Conservation (phyloP, 2,888 invertebrate genomes). For the Drosophila kuntzei region DNA sequence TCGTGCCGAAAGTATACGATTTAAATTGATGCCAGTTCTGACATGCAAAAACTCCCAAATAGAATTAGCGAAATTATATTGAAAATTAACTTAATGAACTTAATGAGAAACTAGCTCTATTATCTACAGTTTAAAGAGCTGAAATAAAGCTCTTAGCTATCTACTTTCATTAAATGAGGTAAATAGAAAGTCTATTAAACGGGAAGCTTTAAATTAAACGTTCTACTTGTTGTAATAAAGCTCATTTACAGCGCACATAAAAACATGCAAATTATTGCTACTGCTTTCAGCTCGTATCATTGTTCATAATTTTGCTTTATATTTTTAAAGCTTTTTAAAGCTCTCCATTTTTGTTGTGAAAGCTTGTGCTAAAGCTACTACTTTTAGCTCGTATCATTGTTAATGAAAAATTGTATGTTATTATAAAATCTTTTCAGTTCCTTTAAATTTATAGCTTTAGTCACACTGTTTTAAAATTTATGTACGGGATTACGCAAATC, state of each 20-base stretch:
- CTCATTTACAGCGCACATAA: neutral
- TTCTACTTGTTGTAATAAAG: neutral
- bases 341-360: no score
- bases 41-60: neutral
- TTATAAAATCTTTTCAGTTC: neutral
- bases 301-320: no score
- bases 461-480: neutral
- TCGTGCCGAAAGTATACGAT: conserved; percentile 31
- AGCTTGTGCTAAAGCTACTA: no score
- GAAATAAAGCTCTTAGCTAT: neutral
- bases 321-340: no score
- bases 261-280: neutral
- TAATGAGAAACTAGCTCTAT: neutral
- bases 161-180: neutral
- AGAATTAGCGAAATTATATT: neutral
- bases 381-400: no score
- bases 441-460: neutral
- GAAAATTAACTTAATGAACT: neutral
- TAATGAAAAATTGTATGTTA: no score
- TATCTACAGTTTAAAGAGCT: neutral
- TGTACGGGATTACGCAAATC: neutral
- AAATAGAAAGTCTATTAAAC: neutral
- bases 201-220: neutral
- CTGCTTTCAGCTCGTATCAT: no score
- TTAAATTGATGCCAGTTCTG: neutral